A percentile compares a stretch with the other conserved stretches of the same genome.
Evolutionary conservation across 2,888 invertebrate species (phyloP).

Genomic region (Molanna angustata): DNA sequence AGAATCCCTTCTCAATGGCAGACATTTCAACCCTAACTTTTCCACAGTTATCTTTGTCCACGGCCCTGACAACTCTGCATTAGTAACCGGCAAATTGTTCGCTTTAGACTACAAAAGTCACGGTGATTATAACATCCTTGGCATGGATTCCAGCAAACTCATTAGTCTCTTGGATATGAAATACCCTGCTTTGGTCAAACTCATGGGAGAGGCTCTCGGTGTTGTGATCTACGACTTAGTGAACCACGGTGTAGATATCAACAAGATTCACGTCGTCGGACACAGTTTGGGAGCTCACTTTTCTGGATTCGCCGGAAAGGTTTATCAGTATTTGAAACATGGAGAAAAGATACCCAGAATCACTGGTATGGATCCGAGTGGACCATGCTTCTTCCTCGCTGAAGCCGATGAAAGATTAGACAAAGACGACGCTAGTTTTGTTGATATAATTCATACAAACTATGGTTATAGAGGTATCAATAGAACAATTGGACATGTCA

Average conservation of each 20-base stretch:
- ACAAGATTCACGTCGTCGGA: constrained; percentile 29
- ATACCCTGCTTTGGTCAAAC: constrained; percentile 18
- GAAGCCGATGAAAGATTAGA: constrained; percentile 41
- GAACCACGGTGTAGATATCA: constrained; percentile 7
- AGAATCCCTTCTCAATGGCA: too few relatives aligned
- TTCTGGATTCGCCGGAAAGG: constrained; percentile 26
- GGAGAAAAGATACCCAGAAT: constrained; percentile 29
- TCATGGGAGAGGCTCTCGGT: constrained; percentile 21
- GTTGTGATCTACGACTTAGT: constrained; percentile 17
- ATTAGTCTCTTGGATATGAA: constrained; percentile 16
- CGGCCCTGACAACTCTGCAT: constrained; percentile 19
- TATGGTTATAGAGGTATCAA: constrained; percentile 47
- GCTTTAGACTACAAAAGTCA: constrained; percentile 22
- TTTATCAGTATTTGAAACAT: constrained; percentile 20
- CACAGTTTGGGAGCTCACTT: constrained; percentile 33
- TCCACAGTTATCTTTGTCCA: constrained; percentile 24
- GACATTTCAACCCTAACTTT: constrained; percentile 13
- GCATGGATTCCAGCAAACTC: constrained; percentile 25
- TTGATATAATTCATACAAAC: constrained; percentile 53
- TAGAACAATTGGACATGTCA: constrained; percentile 47
- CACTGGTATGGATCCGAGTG: constrained; percentile 51
- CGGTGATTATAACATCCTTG: constrained; percentile 22
- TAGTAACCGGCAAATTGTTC: constrained; percentile 17
- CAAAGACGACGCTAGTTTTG: constrained; percentile 48
- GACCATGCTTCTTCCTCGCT: constrained; percentile 46